Conservation (phyloP, 2,888 invertebrate species). For the Nephrotoma appendiculata region DNA sequence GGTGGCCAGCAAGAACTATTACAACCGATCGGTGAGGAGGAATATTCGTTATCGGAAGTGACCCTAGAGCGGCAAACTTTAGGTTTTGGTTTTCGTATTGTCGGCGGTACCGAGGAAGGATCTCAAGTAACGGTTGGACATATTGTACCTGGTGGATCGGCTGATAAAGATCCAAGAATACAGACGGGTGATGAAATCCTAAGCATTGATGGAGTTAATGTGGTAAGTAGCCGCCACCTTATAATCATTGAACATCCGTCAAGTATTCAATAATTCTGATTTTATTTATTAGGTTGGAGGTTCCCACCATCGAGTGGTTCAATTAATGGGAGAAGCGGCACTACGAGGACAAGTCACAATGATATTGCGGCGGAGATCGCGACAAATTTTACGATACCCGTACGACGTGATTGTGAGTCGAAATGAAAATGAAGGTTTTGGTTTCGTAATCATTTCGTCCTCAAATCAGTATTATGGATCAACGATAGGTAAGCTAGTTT, state of each 20-base stretch:
- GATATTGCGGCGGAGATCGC: slow-evolving; percentile 46
- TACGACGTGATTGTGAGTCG: slow-evolving; percentile 87
- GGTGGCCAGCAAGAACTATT: slow-evolving; percentile 6
- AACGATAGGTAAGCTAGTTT: slow-evolving; percentile 54
- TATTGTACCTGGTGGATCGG: slow-evolving; percentile 92
- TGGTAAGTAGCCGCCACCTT: slow-evolving; percentile 36
- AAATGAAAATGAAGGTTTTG: slow-evolving; percentile 91
- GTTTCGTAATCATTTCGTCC: slow-evolving; percentile 96
- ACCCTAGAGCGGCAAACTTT: slow-evolving; percentile 77
- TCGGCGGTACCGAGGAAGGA: slow-evolving; percentile 95
- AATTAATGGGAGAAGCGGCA: slow-evolving; percentile 81
- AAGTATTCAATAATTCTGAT: neutral
- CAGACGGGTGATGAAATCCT: slow-evolving; percentile 88
- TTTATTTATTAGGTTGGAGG: slow-evolving; percentile 43
- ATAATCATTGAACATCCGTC: neutral
- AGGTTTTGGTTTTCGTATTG: slow-evolving; percentile 96
- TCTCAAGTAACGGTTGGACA: slow-evolving; percentile 94
- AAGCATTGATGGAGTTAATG: slow-evolving; percentile 77
- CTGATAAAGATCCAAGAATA: slow-evolving; percentile 78
- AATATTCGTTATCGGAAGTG: slow-evolving; percentile 34
- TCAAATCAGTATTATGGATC: slow-evolving; percentile 65
- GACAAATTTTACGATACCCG: slow-evolving; percentile 35
- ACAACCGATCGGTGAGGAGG: slow-evolving; percentile 12
- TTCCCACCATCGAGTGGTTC: slow-evolving; percentile 86
- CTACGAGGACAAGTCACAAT: slow-evolving; percentile 73